These are phyloP conservation scores for Chinchilla lanigera DNA, from an alignment of 2,113 vertebrate genomes.

Conservation along the genomic window DNA sequence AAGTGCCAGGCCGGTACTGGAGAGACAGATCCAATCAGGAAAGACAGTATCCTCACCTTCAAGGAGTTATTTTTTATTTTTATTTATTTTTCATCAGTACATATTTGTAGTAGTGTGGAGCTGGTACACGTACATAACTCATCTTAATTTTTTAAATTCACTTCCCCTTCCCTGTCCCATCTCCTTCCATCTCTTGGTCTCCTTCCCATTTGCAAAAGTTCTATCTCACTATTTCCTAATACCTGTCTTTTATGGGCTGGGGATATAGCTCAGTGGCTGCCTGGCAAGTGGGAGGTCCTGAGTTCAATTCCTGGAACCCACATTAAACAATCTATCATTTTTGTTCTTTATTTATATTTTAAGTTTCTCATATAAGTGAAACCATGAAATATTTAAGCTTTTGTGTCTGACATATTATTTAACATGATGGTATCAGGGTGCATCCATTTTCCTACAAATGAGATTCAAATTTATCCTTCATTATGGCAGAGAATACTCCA, in stretches of 20 bases:
- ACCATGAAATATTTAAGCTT: not conserved
- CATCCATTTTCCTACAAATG: not conserved
- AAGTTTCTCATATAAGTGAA: too few species aligned
- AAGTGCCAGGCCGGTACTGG: not conserved
- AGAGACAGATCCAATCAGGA: not conserved
- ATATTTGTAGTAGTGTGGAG: not conserved
- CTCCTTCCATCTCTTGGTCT: not conserved
- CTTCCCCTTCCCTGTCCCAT: not conserved
- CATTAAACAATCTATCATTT: too few species aligned
- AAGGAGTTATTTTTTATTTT: not conserved
- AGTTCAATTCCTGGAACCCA: too few species aligned
- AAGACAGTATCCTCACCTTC: not conserved
- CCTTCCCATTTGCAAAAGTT: not conserved
- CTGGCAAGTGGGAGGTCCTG: too few species aligned
- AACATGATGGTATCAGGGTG: not conserved
- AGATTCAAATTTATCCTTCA: not conserved
- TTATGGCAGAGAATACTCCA: not conserved
- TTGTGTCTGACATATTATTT: not conserved
- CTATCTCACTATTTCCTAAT: not conserved
- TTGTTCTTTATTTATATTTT: too few species aligned
- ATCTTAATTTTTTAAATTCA: not conserved
- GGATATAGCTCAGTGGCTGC: too few species aligned
- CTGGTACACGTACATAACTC: not conserved
- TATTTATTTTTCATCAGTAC: not conserved
- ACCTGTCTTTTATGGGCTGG: not conserved